These are phyloP conservation scores for Formica exsecta DNA, from an alignment of 1,140 invertebrate genomes.

Conservation along the genomic window DNA sequence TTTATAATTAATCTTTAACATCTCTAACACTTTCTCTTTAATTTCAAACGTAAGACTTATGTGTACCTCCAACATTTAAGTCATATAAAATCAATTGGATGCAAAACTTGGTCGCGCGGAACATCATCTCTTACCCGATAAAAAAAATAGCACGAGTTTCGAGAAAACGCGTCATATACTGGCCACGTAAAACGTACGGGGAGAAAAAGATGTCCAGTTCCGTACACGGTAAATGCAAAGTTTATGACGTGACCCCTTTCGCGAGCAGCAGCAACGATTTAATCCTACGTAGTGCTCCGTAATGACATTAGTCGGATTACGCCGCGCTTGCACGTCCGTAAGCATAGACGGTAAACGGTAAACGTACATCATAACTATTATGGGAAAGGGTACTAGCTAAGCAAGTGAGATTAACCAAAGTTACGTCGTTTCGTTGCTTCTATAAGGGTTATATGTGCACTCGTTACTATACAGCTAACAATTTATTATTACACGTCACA, in stretches of 20 bases:
- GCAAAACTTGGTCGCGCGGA: constrained; percentile 4
- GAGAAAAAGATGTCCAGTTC: constrained; percentile 53
- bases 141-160: constrained; percentile 21
- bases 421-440: constrained; percentile 63
- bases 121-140: constrained; percentile 10
- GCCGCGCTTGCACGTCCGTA: constrained; percentile 61
- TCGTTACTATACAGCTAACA: constrained; percentile 49
- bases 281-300: constrained; percentile 68
- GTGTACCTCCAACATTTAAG: background rate
- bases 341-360: constrained; percentile 67
- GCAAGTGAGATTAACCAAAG: constrained; percentile 71
- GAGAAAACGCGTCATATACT: constrained; percentile 38
- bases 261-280: constrained; percentile 66
- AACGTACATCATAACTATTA: constrained; percentile 75
- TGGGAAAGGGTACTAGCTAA: constrained; percentile 58
- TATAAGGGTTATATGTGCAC: constrained; percentile 49
- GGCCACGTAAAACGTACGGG: constrained; percentile 22
- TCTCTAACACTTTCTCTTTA: background rate
- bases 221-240: constrained; percentile 58
- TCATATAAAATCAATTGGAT: constrained; percentile 35
- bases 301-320: constrained; percentile 75
- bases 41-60: background rate
- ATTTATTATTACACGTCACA: constrained; percentile 12
- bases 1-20: background rate
- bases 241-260: constrained; percentile 66